Percentiles rank a stretch among this genome's conserved stretches.
Evolutionary conservation across 1,140 invertebrate genomes (phyloP).

Genomic region (Ostrea edulis): DNA sequence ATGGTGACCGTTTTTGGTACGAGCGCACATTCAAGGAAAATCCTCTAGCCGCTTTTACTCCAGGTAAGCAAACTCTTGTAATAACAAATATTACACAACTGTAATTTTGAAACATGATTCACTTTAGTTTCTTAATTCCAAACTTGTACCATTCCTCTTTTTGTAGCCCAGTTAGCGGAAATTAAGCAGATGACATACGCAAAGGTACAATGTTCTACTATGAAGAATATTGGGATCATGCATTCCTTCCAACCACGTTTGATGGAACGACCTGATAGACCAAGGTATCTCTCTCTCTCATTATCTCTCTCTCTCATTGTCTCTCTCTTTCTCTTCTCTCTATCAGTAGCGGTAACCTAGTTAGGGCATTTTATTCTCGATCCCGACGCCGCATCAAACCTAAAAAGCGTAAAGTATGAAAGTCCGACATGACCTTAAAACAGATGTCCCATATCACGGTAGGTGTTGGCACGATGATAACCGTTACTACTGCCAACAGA

Average conservation of each 20-base stretch:
- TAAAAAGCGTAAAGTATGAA: too few species aligned
- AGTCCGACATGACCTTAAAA: too few species aligned
- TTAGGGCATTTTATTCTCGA: too few species aligned
- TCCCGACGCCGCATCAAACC: too few species aligned
- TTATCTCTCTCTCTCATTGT: too few species aligned
- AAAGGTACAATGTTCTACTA: background rate
- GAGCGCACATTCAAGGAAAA: background rate
- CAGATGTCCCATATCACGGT: too few species aligned
- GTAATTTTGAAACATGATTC: background rate
- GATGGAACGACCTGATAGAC: background rate
- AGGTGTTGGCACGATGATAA: too few species aligned
- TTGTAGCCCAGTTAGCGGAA: background rate
- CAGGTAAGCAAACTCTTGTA: background rate
- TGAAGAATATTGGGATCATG: background rate
- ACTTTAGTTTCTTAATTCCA: background rate
- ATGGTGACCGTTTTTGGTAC: slow-evolving; percentile 97
- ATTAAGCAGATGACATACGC: background rate
- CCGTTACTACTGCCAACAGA: too few species aligned
- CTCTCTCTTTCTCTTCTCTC: too few species aligned
- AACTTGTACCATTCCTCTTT: background rate
- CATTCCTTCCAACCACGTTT: background rate
- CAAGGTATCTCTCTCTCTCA: background rate
- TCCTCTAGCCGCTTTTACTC: slow-evolving; percentile 15
- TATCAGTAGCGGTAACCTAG: too few species aligned
- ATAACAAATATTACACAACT: background rate